Percentiles rank a stretch among this genome's conserved stretches.
Evolutionary conservation across 1,140 invertebrate genomes (phyloP).

Genomic region (Dolichoris vasculosae): DNA sequence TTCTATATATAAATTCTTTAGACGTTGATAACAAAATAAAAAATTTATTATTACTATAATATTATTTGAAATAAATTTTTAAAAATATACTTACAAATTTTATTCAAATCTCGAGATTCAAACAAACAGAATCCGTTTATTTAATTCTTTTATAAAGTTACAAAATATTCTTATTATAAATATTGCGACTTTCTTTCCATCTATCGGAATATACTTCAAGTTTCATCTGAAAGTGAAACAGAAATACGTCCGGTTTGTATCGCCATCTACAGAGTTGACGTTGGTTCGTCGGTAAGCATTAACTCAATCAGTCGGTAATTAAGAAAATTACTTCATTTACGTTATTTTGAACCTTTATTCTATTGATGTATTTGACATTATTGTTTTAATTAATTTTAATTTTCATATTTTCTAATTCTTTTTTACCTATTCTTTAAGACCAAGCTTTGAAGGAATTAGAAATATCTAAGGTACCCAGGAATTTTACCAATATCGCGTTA

Average conservation of each 20-base stretch:
- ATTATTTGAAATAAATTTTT: no score
- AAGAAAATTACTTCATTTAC: background rate
- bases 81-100: no score
- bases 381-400: background rate
- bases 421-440: no score
- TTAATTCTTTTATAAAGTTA: background rate
- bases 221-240: background rate
- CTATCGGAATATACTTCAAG: background rate
- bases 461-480: no score
- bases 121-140: no score
- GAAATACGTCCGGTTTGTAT: background rate
- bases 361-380: background rate
- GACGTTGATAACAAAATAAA: no score
- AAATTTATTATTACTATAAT: no score
- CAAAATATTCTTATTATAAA: background rate
- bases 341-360: background rate
- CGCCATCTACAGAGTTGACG: constrained; percentile 8
- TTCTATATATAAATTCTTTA: no score
- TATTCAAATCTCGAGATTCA: no score
- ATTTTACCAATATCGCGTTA: no score
- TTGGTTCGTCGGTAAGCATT: constrained; percentile 30
- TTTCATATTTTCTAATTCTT: no score
- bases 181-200: background rate
- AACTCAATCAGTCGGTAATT: constrained; percentile 16
- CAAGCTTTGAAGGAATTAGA: no score